These are phyloP conservation scores for Hormiphora californensis DNA, from an alignment of 37 sponge, comb jelly and placozoan genomes.

Conservation along the genomic window DNA sequence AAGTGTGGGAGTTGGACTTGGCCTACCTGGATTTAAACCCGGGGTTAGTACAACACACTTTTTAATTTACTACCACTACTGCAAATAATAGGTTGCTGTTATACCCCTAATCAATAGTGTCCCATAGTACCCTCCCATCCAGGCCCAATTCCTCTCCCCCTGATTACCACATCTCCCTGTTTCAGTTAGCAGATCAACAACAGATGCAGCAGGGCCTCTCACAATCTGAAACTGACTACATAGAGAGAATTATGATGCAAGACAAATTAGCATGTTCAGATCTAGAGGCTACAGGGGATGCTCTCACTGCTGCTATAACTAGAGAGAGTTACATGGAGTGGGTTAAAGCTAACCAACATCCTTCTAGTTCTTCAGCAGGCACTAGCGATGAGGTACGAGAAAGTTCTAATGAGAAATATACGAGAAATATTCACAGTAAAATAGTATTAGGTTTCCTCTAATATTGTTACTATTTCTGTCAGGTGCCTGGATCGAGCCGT, in stretches of 20 bases:
- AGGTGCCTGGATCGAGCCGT: no score
- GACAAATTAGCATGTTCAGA: slow-evolving; percentile 22
- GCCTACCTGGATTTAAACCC: slow-evolving; percentile 85
- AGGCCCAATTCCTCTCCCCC: neutral
- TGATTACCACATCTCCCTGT: slow-evolving; percentile 1
- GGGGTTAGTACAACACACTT: slow-evolving; percentile 64
- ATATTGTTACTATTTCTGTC: no score
- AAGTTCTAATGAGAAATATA: no score
- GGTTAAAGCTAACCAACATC: slow-evolving; percentile 31
- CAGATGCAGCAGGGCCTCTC: slow-evolving; percentile 58
- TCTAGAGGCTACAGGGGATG: slow-evolving; percentile 57
- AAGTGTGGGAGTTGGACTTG: slow-evolving; percentile 90
- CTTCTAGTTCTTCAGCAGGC: no score
- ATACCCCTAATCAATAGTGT: no score
- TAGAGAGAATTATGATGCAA: slow-evolving; percentile 60
- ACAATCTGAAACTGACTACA: slow-evolving; percentile 69
- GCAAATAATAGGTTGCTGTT: no score
- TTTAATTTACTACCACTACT: no score
- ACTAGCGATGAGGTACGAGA: no score
- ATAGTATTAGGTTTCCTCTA: no score
- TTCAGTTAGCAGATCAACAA: slow-evolving; percentile 69
- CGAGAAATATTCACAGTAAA: no score
- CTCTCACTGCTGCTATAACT: slow-evolving; percentile 83
- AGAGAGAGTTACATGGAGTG: slow-evolving; percentile 76
- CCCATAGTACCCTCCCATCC: no score